Conservation (phyloP, 2,797 vertebrate genomes). For the Champsocephalus esox region DNA sequence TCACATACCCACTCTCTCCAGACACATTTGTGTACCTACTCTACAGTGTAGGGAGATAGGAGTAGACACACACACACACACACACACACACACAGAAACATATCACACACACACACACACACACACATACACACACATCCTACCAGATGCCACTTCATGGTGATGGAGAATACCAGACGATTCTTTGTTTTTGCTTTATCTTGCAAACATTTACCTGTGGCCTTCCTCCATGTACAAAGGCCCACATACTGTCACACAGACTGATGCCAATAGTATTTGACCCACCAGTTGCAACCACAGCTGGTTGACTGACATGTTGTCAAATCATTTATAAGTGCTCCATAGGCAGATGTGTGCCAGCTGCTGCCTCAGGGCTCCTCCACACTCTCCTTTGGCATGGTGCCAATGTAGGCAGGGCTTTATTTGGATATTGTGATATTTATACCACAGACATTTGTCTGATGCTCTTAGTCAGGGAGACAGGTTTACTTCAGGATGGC, state of each 20-base stretch:
- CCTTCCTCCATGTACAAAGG: not conserved
- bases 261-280: slow-evolving; percentile 13
- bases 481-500: not conserved
- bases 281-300: slow-evolving; percentile 61
- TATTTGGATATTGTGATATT: slow-evolving; percentile 43
- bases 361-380: slow-evolving; percentile 52
- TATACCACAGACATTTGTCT: slow-evolving; percentile 24
- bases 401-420: slow-evolving; percentile 11
- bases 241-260: not conserved
- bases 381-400: slow-evolving; percentile 20
- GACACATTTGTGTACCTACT: not conserved
- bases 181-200: not conserved
- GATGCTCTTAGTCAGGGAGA: slow-evolving; percentile 5
- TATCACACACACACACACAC: not conserved
- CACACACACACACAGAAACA: not conserved
- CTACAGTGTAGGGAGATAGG: not conserved
- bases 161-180: not conserved
- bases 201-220: not conserved
- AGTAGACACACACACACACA: slow-evolving; percentile 1
- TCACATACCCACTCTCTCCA: not conserved
- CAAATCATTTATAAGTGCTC: slow-evolving; percentile 65
- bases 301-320: slow-evolving; percentile 65
- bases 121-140: not conserved
- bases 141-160: not conserved
- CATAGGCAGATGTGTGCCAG: slow-evolving; percentile 68